A percentile compares a stretch with the other conserved stretches of the same genome.
These are phyloP conservation scores for Linhomoeus sp. DNA, from an alignment of 2,888 invertebrate species.

Conservation along the genomic window DNA sequence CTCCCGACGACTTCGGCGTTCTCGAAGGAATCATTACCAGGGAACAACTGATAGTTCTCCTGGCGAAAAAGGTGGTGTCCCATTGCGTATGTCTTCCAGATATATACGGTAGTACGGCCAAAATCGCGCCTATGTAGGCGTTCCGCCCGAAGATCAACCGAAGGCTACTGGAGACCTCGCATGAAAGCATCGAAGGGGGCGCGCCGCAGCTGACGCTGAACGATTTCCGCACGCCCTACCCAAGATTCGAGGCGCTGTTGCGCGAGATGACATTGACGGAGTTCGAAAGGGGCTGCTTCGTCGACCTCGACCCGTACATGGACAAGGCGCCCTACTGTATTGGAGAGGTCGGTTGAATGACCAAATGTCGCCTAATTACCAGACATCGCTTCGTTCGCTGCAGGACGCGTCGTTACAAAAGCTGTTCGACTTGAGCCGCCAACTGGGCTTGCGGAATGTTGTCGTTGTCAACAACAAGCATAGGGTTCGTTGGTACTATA, in stretches of 20 bases:
- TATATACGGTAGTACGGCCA: no score
- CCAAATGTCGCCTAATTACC: no score
- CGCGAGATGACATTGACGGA: background rate
- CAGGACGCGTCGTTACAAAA: slow-evolving; percentile 56
- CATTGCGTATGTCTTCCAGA: no score
- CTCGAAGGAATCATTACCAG: slow-evolving; percentile 68
- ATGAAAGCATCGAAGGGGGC: no score
- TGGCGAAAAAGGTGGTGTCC: slow-evolving; percentile 38
- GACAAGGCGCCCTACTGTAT: slow-evolving; percentile 75
- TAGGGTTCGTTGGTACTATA: no score
- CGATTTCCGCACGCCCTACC: slow-evolving; percentile 2
- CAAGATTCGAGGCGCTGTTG: background rate
- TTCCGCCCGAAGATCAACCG: no score
- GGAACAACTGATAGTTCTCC: slow-evolving; percentile 66
- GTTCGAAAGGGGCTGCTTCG: slow-evolving; percentile 52
- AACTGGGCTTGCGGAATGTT: slow-evolving; percentile 51
- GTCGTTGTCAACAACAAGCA: slow-evolving; percentile 1
- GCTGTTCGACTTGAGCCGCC: slow-evolving; percentile 68
- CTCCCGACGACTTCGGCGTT: no score
- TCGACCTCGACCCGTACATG: slow-evolving; percentile 76
- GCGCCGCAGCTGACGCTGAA: background rate
- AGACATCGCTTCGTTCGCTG: no score
- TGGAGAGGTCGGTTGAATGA: slow-evolving; percentile 19
- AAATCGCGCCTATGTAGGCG: no score
- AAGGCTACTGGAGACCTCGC: no score